phyloP scores from a whole-genome alignment of 2,113 vertebrate genomes.

The Heterocephalus glaber region DNA sequence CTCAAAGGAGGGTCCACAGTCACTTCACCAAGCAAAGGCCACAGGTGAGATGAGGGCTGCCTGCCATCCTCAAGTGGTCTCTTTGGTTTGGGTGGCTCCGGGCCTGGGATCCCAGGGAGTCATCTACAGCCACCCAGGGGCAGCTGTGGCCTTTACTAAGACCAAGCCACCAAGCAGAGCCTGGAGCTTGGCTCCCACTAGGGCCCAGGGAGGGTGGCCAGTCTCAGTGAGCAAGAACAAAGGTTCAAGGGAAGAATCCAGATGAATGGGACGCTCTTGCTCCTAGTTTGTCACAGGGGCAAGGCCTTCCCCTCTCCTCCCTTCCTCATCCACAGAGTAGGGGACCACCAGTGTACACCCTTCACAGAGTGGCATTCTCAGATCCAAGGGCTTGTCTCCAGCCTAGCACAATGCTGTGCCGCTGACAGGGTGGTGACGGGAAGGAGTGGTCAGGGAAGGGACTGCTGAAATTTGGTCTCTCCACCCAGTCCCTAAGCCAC shows the following conservation, averaged over 20 bases:
- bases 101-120: neutral
- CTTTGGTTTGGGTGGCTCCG: neutral
- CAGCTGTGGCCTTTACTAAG: neutral
- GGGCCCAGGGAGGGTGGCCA: neutral
- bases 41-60: neutral
- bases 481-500: no score
- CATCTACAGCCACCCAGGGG: neutral
- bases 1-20: neutral
- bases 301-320: neutral
- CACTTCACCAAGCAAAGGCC: neutral
- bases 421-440: rapidly evolving
- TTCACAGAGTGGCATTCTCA: rapidly evolving
- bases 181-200: neutral
- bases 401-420: neutral
- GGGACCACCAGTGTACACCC: neutral
- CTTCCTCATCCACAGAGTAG: neutral
- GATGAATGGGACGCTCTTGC: neutral
- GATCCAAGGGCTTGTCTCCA: neutral
- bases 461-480: neutral
- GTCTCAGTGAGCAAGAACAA: neutral
- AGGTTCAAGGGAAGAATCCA: neutral
- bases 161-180: neutral
- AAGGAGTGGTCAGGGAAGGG: neutral
- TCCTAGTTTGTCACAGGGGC: neutral
- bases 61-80: neutral